Evolutionary conservation across 2,888 invertebrate species (phyloP).

Genomic region (Rhodophaea formosa): DNA sequence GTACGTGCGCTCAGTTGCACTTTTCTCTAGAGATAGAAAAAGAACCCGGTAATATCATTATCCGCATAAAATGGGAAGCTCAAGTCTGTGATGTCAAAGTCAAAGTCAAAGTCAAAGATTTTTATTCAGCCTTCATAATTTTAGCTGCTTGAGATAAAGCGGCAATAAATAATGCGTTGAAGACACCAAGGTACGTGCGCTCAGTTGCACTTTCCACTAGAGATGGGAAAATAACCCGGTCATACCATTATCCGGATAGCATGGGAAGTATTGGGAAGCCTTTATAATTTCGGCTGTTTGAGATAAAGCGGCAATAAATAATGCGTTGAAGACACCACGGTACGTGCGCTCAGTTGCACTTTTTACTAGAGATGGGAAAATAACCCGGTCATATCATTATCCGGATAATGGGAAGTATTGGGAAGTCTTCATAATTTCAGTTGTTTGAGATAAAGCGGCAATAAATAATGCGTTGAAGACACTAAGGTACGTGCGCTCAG

Average conservation of each 20-base stretch:
- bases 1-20: slow-evolving; percentile 67
- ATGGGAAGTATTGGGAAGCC: too few species aligned
- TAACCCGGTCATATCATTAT: not conserved
- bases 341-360: slow-evolving; percentile 68
- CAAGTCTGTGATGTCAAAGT: too few species aligned
- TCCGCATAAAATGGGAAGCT: too few species aligned
- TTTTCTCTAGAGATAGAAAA: slow-evolving; percentile 21
- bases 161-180: slow-evolving; percentile 72
- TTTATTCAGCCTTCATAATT: too few species aligned
- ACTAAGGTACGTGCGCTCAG: slow-evolving; percentile 62
- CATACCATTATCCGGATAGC: not conserved
- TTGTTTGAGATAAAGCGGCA: slow-evolving; percentile 72
- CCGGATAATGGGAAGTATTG: too few species aligned
- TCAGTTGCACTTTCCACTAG: slow-evolving; percentile 52
- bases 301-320: slow-evolving; percentile 78
- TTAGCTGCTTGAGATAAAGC: slow-evolving; percentile 72
- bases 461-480: slow-evolving; percentile 73
- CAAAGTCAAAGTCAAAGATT: too few species aligned
- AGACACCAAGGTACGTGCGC: slow-evolving; percentile 66
- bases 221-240: not conserved
- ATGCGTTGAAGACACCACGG: slow-evolving; percentile 61
- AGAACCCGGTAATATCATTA: not conserved
- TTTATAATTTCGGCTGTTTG: slow-evolving; percentile 64
- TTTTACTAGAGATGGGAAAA: not conserved
- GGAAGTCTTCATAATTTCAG: too few species aligned